These are phyloP conservation scores for Mesorhabditis belari DNA, from an alignment of 2,888 invertebrate genomes.

Conservation along the genomic window DNA sequence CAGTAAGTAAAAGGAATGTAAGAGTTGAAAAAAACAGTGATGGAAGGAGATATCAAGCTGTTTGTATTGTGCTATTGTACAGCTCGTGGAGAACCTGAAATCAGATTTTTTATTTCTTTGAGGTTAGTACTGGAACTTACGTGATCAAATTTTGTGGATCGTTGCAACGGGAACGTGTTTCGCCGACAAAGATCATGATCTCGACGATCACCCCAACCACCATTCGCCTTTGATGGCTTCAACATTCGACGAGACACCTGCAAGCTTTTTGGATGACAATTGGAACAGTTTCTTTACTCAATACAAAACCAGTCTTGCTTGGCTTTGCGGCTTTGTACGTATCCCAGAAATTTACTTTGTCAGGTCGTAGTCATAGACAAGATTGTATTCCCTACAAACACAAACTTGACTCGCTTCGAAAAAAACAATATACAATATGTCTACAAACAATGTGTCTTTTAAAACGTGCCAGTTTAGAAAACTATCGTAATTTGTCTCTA, in stretches of 20 bases:
- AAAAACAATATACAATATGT: too few species aligned
- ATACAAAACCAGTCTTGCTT: too few species aligned
- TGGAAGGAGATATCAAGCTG: too few species aligned
- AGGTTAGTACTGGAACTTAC: too few species aligned
- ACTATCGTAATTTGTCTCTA: too few species aligned
- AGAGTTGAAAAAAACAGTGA: too few species aligned
- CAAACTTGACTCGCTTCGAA: too few species aligned
- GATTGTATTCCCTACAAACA: too few species aligned
- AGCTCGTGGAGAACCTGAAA: background rate
- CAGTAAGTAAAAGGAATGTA: too few species aligned
- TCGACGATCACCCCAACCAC: conserved; percentile 91
- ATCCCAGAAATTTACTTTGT: background rate
- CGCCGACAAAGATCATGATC: conserved; percentile 71
- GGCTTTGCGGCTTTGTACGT: too few species aligned
- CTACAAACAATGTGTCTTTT: too few species aligned
- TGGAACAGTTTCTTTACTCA: background rate
- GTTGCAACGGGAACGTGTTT: conserved; percentile 30
- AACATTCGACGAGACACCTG: conserved; percentile 43
- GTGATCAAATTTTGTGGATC: background rate
- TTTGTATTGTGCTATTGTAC: background rate
- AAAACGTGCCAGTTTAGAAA: too few species aligned
- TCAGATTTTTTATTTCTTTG: background rate
- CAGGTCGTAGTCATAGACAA: background rate
- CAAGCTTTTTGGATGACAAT: background rate
- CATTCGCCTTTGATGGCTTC: conserved; percentile 64